Percentiles rank a stretch among this genome's conserved stretches.
These are phyloP conservation scores for Lacerta agilis DNA, from an alignment of 2,797 vertebrate species.

Conservation along the genomic window DNA sequence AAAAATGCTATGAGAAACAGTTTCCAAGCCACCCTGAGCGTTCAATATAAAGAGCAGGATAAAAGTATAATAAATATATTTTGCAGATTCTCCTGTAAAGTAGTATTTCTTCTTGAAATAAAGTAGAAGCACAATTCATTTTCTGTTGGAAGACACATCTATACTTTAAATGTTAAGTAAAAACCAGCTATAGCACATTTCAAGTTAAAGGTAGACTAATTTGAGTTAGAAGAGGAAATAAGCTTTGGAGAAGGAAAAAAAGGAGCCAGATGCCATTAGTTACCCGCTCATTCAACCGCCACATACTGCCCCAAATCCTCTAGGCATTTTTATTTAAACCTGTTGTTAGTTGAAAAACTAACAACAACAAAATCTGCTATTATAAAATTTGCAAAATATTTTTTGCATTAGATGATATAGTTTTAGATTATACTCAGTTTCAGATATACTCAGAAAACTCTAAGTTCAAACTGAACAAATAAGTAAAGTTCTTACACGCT, in stretches of 20 bases:
- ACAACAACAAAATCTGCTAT: no score
- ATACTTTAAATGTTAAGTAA: background rate
- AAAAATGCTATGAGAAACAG: background rate
- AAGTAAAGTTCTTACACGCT: background rate
- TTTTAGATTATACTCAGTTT: background rate
- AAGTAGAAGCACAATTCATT: background rate
- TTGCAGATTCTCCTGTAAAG: background rate
- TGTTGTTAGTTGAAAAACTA: background rate
- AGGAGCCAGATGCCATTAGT: background rate
- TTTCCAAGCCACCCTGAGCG: background rate
- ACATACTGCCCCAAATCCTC: background rate
- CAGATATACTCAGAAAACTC: background rate
- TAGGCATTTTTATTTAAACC: background rate
- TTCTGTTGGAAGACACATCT: background rate
- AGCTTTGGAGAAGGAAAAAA: constrained; percentile 3
- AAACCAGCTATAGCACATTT: background rate
- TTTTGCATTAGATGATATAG: no score
- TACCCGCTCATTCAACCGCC: background rate
- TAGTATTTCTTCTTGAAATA: constrained; percentile 15
- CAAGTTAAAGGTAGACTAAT: background rate
- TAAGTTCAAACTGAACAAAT: background rate
- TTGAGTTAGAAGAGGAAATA: constrained; percentile 38
- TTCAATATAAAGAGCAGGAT: background rate
- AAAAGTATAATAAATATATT: background rate
- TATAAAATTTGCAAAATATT: no score